Evolutionary conservation across 2,113 vertebrate species (phyloP).

Genomic region (Gymnocephalus cernua): DNA sequence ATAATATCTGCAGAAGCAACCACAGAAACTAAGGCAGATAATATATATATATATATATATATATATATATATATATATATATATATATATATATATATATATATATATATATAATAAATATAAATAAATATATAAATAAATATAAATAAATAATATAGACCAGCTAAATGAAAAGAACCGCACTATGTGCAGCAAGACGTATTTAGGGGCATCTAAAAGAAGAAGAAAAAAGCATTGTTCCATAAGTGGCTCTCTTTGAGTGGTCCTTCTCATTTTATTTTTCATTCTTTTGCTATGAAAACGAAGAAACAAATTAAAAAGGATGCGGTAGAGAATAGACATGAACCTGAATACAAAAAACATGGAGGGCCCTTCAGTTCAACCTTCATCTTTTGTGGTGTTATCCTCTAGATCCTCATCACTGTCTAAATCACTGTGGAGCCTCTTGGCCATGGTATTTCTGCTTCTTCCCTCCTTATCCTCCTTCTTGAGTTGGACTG

Average conservation of each 20-base stretch:
- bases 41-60: constrained; percentile 37
- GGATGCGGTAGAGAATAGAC: constrained; percentile 35
- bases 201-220: constrained; percentile 21
- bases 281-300: constrained; percentile 46
- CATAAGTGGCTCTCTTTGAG: constrained; percentile 40
- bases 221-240: constrained; percentile 27
- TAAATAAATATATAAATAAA: no score
- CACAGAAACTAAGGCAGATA: constrained; percentile 64
- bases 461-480: constrained; percentile 89
- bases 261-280: constrained; percentile 28
- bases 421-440: constrained; percentile 93
- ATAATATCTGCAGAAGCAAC: constrained; percentile 64
- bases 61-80: no score
- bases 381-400: constrained; percentile 85
- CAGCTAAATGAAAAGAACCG: constrained; percentile 41
- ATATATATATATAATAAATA: no score
- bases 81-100: no score
- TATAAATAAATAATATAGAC: no score
- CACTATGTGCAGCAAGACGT: constrained; percentile 60
- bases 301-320: constrained; percentile 47
- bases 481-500: constrained; percentile 90
- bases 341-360: constrained; percentile 58
- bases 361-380: constrained; percentile 44
- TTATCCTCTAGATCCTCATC: constrained; percentile 92
- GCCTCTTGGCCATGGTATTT: constrained; percentile 89